Conservation (phyloP, 2,888 invertebrate genomes). For the Dermolepida albohirtum region DNA sequence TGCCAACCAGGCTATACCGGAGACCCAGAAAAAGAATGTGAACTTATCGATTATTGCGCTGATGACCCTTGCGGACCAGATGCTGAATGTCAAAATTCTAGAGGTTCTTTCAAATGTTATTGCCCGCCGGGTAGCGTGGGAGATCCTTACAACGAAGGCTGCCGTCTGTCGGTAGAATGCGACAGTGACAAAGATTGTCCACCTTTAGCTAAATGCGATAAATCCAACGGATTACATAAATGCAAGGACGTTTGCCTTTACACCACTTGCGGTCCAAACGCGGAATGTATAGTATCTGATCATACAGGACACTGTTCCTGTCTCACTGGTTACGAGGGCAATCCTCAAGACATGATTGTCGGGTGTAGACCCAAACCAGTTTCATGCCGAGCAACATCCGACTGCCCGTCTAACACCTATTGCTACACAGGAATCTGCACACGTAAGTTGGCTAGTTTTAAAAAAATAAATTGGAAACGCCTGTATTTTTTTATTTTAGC, state of each 20-base stretch:
- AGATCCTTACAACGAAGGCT: slow-evolving; percentile 87
- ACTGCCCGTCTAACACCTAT: slow-evolving; percentile 84
- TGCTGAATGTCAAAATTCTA: slow-evolving; percentile 82
- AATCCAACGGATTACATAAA: slow-evolving; percentile 78
- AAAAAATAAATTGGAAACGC: slow-evolving; percentile 18
- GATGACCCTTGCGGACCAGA: slow-evolving; percentile 84
- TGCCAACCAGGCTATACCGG: slow-evolving; percentile 92
- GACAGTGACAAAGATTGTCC: slow-evolving; percentile 84
- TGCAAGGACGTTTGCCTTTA: slow-evolving; percentile 87
- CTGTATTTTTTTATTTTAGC: slow-evolving; percentile 66
- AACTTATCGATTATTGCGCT: slow-evolving; percentile 82
- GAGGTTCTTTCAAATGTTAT: slow-evolving; percentile 82
- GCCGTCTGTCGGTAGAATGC: slow-evolving; percentile 86
- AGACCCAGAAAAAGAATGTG: slow-evolving; percentile 78
- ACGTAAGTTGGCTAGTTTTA: slow-evolving; percentile 70
- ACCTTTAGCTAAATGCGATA: slow-evolving; percentile 79
- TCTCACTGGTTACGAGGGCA: slow-evolving; percentile 81
- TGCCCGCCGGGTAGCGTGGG: slow-evolving; percentile 86
- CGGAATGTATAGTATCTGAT: slow-evolving; percentile 82
- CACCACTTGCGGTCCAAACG: slow-evolving; percentile 82
- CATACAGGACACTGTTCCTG: slow-evolving; percentile 85
- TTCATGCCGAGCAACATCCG: slow-evolving; percentile 76
- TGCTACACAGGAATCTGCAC: slow-evolving; percentile 85
- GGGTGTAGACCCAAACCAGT: slow-evolving; percentile 84
- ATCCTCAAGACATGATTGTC: slow-evolving; percentile 74